These are phyloP conservation scores for Metallyticus violacea DNA, from an alignment of 2,888 invertebrate genomes.

Conservation along the genomic window DNA sequence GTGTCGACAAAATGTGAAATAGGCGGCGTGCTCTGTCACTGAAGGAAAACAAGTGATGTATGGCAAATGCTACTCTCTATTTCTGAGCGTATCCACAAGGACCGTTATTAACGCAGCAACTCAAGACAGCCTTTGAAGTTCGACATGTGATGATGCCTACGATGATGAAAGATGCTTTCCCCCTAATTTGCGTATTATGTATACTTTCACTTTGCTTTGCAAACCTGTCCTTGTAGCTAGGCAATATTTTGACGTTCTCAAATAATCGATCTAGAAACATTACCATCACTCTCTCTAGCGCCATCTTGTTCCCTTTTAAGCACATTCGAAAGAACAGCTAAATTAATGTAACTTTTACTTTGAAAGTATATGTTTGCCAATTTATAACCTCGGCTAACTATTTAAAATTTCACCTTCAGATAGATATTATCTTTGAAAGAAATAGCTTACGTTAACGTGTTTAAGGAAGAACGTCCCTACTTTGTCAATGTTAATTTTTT, in stretches of 20 bases:
- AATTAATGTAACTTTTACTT: too few relatives aligned
- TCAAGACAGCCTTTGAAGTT: neutral
- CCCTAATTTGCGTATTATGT: neutral
- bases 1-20: neutral
- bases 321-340: too few relatives aligned
- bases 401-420: too few relatives aligned
- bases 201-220: neutral
- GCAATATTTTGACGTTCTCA: neutral
- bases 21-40: neutral
- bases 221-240: neutral
- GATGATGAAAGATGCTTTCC: neutral
- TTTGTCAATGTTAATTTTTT: too few relatives aligned
- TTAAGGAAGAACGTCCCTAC: too few relatives aligned
- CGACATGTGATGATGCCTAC: neutral
- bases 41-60: neutral
- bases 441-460: too few relatives aligned
- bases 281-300: neutral
- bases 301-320: too few relatives aligned
- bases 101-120: neutral
- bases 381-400: too few relatives aligned
- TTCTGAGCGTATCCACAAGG: too few relatives aligned
- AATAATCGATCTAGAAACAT: neutral
- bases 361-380: too few relatives aligned
- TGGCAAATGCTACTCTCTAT: neutral
- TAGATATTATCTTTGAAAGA: too few relatives aligned